Evolutionary conservation across 2,888 invertebrate genomes (phyloP).

Genomic region (Pilophorus perplexus): DNA sequence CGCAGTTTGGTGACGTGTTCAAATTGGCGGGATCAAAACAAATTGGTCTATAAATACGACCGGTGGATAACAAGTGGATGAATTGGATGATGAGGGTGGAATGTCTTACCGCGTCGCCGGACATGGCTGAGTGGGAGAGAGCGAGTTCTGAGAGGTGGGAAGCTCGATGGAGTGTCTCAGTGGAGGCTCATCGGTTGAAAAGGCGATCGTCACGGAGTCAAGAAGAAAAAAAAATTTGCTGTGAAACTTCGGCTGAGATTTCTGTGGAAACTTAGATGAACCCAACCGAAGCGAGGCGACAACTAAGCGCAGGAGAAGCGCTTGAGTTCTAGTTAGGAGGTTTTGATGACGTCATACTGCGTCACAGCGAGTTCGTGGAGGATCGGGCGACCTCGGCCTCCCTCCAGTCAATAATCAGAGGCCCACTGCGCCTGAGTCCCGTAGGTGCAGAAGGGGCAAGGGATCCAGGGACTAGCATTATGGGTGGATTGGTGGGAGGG

Average conservation of each 20-base stretch:
- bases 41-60: conserved; percentile 14
- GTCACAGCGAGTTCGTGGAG: conserved; percentile 47
- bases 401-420: conserved; percentile 16
- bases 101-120: conserved; percentile 29
- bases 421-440: conserved; percentile 2
- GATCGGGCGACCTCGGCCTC: conserved; percentile 23
- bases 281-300: conserved; percentile 13
- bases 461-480: neutral
- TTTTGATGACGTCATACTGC: conserved; percentile 50
- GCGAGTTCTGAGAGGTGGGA: neutral
- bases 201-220: too few relatives aligned
- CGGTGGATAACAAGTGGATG: conserved; percentile 15
- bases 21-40: conserved; percentile 4
- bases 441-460: neutral
- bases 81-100: conserved; percentile 9
- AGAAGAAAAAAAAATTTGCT: too few relatives aligned
- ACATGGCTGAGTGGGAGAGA: conserved; percentile 22
- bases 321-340: conserved; percentile 3
- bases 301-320: conserved; percentile 14
- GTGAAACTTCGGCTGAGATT: too few relatives aligned
- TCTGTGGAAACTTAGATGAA: neutral
- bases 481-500: neutral
- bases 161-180: conserved; percentile 20
- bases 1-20: neutral
- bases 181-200: conserved; percentile 14